Percentiles rank a stretch among this genome's conserved stretches.
phyloP scores from a whole-genome alignment of 2,113 vertebrate species.

The Corythoichthys intestinalis region DNA sequence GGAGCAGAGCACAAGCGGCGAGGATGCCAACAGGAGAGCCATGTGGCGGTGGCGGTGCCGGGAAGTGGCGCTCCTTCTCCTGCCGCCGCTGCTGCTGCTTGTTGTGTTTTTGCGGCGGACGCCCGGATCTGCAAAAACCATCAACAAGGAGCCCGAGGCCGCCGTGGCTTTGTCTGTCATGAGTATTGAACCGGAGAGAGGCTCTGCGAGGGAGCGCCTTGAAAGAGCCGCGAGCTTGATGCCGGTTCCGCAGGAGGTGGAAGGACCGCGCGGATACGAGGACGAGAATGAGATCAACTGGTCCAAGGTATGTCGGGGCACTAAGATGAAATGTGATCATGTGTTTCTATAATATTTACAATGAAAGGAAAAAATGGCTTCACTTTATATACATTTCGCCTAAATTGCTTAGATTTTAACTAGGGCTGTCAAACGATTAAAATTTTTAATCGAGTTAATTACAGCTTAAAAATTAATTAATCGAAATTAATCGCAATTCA shows the following conservation, averaged over 20 bases:
- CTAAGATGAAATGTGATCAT: not conserved
- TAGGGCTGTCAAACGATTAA: too few species aligned
- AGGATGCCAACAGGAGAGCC: constrained; percentile 21
- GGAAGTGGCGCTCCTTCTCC: constrained; percentile 21
- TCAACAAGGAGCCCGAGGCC: constrained; percentile 25
- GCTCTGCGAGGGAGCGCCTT: not conserved
- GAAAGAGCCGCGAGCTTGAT: not conserved
- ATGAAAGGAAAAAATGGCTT: too few species aligned
- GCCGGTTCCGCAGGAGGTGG: constrained; percentile 15
- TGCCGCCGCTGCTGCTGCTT: constrained; percentile 46
- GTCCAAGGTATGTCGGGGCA: constrained; percentile 50
- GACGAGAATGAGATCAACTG: constrained; percentile 65
- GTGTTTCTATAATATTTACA: not conserved
- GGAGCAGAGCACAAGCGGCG: constrained; percentile 24
- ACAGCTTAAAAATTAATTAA: too few species aligned
- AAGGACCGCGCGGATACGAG: constrained; percentile 40
- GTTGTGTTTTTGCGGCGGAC: constrained; percentile 60
- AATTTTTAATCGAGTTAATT: too few species aligned
- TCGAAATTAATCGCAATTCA: too few species aligned
- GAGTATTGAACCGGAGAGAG: constrained; percentile 61
- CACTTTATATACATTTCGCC: too few species aligned
- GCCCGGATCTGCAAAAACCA: constrained; percentile 45
- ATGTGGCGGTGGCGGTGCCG: constrained; percentile 11
- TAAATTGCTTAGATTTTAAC: too few species aligned
- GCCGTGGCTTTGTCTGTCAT: constrained; percentile 63